Conservation (phyloP, 2,888 invertebrate species). For the Adelognathus sp. region DNA sequence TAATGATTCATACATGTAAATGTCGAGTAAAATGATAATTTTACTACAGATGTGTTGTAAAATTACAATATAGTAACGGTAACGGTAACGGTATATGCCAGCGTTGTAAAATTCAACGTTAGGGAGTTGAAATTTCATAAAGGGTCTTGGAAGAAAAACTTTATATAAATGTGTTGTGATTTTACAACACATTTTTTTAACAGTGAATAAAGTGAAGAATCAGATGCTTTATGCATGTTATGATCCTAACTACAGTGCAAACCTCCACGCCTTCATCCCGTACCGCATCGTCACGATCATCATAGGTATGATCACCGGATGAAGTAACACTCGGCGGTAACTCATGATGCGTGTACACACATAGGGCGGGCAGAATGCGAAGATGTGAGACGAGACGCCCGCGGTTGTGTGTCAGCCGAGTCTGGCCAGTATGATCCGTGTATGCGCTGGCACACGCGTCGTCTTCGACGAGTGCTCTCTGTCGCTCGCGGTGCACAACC, state of each 20-base stretch:
- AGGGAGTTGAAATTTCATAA: too few relatives aligned
- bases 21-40: too few relatives aligned
- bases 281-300: background rate
- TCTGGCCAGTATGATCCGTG: conserved; percentile 25
- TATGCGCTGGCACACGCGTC: conserved; percentile 1
- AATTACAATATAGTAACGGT: too few relatives aligned
- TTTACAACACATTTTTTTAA: too few relatives aligned
- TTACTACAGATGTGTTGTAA: too few relatives aligned
- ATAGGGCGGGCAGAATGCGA: background rate
- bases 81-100: too few relatives aligned
- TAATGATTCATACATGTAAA: too few relatives aligned
- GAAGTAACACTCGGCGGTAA: conserved; percentile 61
- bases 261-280: background rate
- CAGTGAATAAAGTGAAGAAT: too few relatives aligned
- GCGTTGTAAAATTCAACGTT: too few relatives aligned
- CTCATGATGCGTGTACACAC: background rate
- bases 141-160: too few relatives aligned
- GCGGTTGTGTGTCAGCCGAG: conserved; percentile 71
- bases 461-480: conserved; percentile 1
- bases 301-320: background rate
- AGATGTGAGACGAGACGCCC: conserved; percentile 63
- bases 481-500: background rate
- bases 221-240: too few relatives aligned
- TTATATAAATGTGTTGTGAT: too few relatives aligned
- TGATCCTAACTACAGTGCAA: background rate